Conservation (phyloP, 2,113 vertebrate genomes). For the Leucopternis melanops region DNA sequence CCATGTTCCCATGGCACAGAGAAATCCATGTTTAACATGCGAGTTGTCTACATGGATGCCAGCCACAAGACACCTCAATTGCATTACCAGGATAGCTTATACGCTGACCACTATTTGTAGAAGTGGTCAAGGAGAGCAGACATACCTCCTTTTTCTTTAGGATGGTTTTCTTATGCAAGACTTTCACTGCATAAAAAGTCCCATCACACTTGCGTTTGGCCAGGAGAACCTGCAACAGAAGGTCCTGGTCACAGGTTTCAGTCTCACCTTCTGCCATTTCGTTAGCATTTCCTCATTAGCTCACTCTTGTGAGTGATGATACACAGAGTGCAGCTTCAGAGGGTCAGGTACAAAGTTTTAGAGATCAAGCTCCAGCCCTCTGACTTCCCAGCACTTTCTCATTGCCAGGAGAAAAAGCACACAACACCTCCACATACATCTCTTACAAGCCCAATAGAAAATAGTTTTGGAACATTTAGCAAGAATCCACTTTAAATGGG, state of each 20-base stretch:
- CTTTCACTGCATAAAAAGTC: slow-evolving; percentile 93
- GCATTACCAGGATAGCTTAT: not conserved
- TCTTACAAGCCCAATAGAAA: not conserved
- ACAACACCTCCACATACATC: not conserved
- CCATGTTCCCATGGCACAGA: not conserved
- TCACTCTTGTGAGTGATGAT: not conserved
- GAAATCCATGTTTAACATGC: not conserved
- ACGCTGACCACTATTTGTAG: not conserved
- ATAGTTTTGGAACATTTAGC: not conserved
- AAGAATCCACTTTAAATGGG: not conserved
- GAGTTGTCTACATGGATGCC: not conserved
- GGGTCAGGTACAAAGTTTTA: not conserved
- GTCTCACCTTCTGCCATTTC: not conserved
- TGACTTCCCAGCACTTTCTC: not conserved
- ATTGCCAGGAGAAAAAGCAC: not conserved
- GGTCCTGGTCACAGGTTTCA: not conserved
- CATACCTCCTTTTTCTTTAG: slow-evolving; percentile 95
- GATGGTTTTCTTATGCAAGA: slow-evolving; percentile 96
- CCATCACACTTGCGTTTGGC: slow-evolving; percentile 90
- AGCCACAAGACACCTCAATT: not conserved
- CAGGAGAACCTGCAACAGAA: slow-evolving; percentile 84
- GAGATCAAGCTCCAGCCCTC: not conserved
- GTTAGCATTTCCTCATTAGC: not conserved
- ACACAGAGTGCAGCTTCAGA: not conserved
- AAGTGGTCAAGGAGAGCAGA: not conserved